Evolutionary conservation across 53 echinoderm and acorn worm species (phyloP), one percentile per base, ranked within the genome.

Genomic region (Echinometra lucunter): DNA sequence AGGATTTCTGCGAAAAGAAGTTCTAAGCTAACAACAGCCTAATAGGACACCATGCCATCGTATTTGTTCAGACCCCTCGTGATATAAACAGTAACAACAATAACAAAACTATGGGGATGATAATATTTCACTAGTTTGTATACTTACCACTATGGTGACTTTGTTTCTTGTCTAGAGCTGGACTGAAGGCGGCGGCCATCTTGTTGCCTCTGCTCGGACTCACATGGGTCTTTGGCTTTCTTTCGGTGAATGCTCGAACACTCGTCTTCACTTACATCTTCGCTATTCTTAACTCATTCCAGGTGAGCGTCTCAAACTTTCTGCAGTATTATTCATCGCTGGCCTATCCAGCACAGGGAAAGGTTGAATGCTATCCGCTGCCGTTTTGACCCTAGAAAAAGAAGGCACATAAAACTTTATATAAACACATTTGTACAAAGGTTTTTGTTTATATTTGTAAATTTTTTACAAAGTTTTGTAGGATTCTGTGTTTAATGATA

Each of bases 161-260:
- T 63, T 63, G 0, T 27, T 47, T 90, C 37, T 90, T 58, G 32
- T 56, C 40, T 5, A 90, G 90, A 66, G 90, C 90, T 40, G 96
- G 96, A 53, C 42, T 97, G 92, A 97, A 97, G 66, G 97, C 97
- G 83, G 95, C 97, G n/a, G 57, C 95, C 13, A 95, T 97, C 49
- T 91, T 97, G 27, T 95, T 97, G 3, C 97, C 97, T 37, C 91
- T 97, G 28, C 97, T 97, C 17, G 97, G 97, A 19, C 92, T 96
- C 35, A 95, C 97, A 32, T 97, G 97, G 97, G 95, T 96, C 32
- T 97, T 96, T 94, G 97, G 97, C 0, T 97, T 96, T 87, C 57
- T 97, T 25, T 97, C 97, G 17, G 83, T 97, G 49, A 96, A 91
- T 28, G 69, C 93, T 63, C 28, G 82, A 70, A 96, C 97, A 18